These are phyloP conservation scores for Vimba vimba DNA, from an alignment of 2,113 vertebrate genomes.

Conservation along the genomic window DNA sequence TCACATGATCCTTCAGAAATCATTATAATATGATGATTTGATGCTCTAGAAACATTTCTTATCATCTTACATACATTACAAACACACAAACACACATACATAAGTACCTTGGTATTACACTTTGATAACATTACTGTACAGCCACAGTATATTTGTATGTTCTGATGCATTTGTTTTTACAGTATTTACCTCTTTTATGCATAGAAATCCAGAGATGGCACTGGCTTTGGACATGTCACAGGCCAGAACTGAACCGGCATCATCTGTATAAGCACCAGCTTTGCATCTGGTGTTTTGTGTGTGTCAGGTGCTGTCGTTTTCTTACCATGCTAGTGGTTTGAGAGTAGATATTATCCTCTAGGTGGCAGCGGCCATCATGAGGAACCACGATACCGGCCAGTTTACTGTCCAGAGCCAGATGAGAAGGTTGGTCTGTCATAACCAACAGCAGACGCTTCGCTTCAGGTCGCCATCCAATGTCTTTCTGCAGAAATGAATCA, in stretches of 20 bases:
- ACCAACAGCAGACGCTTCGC: constrained; percentile 92
- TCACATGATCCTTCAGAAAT: too few species aligned
- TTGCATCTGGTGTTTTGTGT: not conserved
- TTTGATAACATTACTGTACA: too few species aligned
- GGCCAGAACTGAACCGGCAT: not conserved
- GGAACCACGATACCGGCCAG: constrained; percentile 93
- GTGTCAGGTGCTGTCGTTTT: not conserved
- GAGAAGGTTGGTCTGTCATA: constrained; percentile 98
- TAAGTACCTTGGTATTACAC: too few species aligned
- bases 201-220: not conserved
- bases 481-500: constrained; percentile 74
- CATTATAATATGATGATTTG: too few species aligned
- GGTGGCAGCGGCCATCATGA: constrained; percentile 92
- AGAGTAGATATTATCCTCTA: constrained; percentile 89
- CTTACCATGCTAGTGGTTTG: constrained; percentile 91
- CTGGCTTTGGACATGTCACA: not conserved
- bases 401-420: constrained; percentile 94
- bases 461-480: constrained; percentile 92
- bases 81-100: too few species aligned
- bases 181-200: not conserved
- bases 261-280: not conserved
- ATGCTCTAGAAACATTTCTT: too few species aligned
- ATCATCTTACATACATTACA: too few species aligned
- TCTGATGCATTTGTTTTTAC: too few species aligned
- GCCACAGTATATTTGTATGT: too few species aligned